A percentile compares a stretch with the other conserved stretches of the same genome.
Conservation (phyloP, 2,888 invertebrate genomes). For the Alloscopus bannaensis region DNA sequence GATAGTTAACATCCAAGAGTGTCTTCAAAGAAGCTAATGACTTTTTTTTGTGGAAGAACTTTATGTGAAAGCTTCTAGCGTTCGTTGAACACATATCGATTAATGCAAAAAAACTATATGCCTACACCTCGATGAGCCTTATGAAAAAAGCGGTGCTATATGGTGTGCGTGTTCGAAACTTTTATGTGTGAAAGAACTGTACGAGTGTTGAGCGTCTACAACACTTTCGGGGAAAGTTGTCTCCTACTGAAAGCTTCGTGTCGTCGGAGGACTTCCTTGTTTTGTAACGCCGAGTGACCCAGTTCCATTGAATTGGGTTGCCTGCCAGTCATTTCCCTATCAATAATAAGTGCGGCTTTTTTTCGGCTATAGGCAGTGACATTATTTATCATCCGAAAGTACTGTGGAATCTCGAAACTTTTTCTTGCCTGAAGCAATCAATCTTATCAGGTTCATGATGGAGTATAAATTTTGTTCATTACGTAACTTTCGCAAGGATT, state of each 20-base stretch:
- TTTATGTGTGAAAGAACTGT: conserved; percentile 14
- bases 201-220: conserved; percentile 1
- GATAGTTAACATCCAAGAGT: conserved; percentile 12
- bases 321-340: conserved; percentile 54
- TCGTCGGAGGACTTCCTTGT: conserved; percentile 33
- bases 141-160: background rate
- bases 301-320: conserved; percentile 52
- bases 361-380: no score
- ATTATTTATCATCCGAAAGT: no score
- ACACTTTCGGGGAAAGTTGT: no score
- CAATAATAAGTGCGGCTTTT: no score
- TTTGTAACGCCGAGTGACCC: conserved; percentile 34
- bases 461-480: background rate
- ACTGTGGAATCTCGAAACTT: background rate
- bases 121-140: conserved; percentile 35
- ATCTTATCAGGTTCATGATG: background rate
- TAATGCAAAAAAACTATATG: background rate
- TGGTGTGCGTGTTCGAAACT: conserved; percentile 2
- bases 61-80: conserved; percentile 1
- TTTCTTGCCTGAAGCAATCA: background rate
- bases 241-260: conserved; percentile 12
- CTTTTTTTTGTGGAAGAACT: conserved; percentile 38
- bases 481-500: background rate
- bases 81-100: background rate
- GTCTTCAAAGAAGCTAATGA: conserved; percentile 43